phyloP scores from a whole-genome alignment of 1,140 invertebrate species.

The Centruroides vittatus region DNA sequence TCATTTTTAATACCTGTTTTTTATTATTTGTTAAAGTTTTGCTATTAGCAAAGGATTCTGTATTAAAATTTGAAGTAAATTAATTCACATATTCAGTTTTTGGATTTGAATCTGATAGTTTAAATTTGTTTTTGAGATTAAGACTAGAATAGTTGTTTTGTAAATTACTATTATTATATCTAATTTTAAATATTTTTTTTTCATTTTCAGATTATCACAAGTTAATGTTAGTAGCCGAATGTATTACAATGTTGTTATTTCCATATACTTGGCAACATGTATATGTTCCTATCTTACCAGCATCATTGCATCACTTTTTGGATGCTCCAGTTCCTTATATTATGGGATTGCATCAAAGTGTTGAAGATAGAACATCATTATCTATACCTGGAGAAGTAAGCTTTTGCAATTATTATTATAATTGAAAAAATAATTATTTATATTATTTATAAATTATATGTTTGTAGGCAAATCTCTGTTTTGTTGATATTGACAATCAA shows the following conservation, averaged over 20 bases:
- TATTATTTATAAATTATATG: too few relatives aligned
- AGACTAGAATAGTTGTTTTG: too few relatives aligned
- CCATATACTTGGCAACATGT: conserved; percentile 98
- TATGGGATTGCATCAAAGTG: conserved; percentile 53
- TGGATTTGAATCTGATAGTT: too few relatives aligned
- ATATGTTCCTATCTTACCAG: conserved; percentile 95
- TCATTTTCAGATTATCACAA: conserved; percentile 65
- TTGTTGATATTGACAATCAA: conserved; percentile 89
- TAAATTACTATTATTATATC: too few relatives aligned
- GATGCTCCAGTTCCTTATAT: conserved; percentile 98
- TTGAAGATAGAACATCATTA: conserved; percentile 10
- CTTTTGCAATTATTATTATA: background rate
- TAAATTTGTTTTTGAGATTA: too few relatives aligned
- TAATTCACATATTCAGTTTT: too few relatives aligned
- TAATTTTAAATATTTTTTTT: background rate
- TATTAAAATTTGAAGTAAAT: too few relatives aligned
- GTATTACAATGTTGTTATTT: conserved; percentile 73
- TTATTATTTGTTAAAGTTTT: too few relatives aligned
- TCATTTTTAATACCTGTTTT: too few relatives aligned
- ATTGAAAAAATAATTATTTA: background rate
- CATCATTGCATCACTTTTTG: conserved; percentile 80
- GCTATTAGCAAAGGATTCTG: too few relatives aligned
- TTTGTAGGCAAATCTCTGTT: conserved; percentile 67
- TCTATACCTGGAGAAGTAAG: conserved; percentile 14
- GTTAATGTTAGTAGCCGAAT: conserved; percentile 93